Evolutionary conservation across 2,113 vertebrate genomes (phyloP).

Genomic region (Entomyzon cyanotis): DNA sequence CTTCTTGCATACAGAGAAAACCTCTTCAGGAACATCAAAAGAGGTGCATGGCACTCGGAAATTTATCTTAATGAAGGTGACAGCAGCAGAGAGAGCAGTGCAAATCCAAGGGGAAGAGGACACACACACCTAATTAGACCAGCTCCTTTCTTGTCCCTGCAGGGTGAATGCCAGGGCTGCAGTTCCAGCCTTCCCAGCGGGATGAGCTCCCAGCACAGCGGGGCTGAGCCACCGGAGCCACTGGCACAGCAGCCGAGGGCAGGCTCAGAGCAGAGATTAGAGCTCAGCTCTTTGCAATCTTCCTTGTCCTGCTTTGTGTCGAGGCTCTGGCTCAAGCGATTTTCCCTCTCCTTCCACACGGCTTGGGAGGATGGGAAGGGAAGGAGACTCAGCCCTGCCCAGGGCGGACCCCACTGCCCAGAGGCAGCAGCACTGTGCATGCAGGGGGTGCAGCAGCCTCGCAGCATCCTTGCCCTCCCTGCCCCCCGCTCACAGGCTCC

Average conservation of each 20-base stretch:
- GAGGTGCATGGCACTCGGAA: neutral
- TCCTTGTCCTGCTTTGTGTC: neutral
- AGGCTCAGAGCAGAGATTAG: neutral
- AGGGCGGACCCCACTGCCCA: neutral
- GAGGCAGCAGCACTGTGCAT: rapidly evolving
- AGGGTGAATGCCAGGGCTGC: neutral
- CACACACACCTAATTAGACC: neutral
- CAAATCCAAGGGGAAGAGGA: slow-evolving; percentile 15
- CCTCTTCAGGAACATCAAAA: neutral
- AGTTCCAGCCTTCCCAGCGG: neutral
- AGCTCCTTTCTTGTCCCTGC: neutral
- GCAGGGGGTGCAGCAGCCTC: neutral
- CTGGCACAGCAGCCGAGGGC: neutral
- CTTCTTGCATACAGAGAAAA: neutral
- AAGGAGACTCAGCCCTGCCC: rapidly evolving
- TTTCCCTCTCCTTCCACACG: neutral
- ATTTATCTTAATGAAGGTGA: slow-evolving; percentile 7
- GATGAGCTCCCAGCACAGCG: neutral
- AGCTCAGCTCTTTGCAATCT: neutral
- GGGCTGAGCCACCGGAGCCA: neutral
- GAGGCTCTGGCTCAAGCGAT: neutral
- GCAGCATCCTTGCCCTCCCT: neutral
- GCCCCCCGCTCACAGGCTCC: neutral
- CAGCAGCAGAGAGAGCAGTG: slow-evolving; percentile 1
- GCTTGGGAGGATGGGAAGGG: neutral